Conservation (phyloP, 2,888 invertebrate species). For the Rotaria macrura region DNA sequence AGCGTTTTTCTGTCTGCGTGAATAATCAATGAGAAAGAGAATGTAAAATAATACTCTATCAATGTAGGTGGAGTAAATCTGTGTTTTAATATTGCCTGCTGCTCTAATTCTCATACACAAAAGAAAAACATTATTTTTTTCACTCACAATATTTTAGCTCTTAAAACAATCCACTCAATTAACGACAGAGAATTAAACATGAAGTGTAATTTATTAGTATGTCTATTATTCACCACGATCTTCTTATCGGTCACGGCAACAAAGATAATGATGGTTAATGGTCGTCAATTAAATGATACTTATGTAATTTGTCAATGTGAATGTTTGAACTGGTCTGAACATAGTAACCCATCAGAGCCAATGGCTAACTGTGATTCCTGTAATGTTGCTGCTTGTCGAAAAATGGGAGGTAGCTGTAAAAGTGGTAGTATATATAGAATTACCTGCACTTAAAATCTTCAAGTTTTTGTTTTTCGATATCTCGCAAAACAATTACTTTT, state of each 20-base stretch:
- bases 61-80: background rate
- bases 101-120: background rate
- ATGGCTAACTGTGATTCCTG: background rate
- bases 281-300: background rate
- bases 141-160: background rate
- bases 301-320: background rate
- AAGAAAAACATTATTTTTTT: background rate
- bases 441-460: background rate
- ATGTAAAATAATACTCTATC: background rate
- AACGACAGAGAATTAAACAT: background rate
- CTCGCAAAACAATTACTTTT: too few relatives aligned
- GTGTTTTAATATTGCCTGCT: background rate
- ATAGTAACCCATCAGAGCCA: background rate
- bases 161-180: background rate
- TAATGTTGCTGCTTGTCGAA: background rate
- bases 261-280: background rate
- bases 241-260: background rate
- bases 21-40: too few relatives aligned
- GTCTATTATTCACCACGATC: background rate
- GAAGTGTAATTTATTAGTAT: background rate
- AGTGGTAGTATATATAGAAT: background rate
- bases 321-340: background rate
- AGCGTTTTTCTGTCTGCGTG: too few relatives aligned
- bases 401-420: background rate
- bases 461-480: too few relatives aligned